Evolutionary conservation across 2,888 invertebrate species (phyloP).

Genomic region (Chrysina gloriosa): DNA sequence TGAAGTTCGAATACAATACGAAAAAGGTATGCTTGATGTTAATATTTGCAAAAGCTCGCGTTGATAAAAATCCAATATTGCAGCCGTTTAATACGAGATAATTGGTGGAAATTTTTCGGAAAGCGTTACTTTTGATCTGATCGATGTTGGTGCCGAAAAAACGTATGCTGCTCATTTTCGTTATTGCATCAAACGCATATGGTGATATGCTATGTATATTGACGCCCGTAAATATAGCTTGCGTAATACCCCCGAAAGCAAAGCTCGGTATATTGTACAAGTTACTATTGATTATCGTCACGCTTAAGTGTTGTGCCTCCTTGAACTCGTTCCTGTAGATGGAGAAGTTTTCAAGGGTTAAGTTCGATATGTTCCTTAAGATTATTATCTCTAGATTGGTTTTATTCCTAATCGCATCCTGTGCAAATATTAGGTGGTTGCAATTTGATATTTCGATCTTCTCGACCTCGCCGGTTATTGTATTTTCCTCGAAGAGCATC

Average conservation of each 20-base stretch:
- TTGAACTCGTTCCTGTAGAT: background rate
- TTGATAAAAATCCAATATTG: background rate
- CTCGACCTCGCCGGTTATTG: background rate
- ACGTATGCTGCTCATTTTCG: background rate
- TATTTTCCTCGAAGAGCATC: background rate
- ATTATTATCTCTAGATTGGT: background rate
- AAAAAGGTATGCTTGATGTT: background rate
- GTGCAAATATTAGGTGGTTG: background rate
- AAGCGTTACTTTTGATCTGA: background rate
- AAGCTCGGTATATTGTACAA: slow-evolving; percentile 10
- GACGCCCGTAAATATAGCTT: background rate
- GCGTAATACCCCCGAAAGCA: background rate
- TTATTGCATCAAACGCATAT: slow-evolving; percentile 1
- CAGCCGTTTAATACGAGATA: slow-evolving; percentile 6
- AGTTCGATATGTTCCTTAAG: background rate
- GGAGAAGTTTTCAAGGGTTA: background rate
- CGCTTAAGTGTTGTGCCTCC: background rate
- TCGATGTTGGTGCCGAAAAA: slow-evolving; percentile 10
- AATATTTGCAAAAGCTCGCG: background rate
- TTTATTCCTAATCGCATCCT: background rate
- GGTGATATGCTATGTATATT: slow-evolving; percentile 5
- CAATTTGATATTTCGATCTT: background rate
- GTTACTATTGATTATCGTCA: background rate
- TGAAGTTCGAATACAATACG: background rate
- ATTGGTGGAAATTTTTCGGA: background rate